Evolutionary conservation across 2,888 invertebrate species (phyloP).

Genomic region (Rhyacophila evoluta): DNA sequence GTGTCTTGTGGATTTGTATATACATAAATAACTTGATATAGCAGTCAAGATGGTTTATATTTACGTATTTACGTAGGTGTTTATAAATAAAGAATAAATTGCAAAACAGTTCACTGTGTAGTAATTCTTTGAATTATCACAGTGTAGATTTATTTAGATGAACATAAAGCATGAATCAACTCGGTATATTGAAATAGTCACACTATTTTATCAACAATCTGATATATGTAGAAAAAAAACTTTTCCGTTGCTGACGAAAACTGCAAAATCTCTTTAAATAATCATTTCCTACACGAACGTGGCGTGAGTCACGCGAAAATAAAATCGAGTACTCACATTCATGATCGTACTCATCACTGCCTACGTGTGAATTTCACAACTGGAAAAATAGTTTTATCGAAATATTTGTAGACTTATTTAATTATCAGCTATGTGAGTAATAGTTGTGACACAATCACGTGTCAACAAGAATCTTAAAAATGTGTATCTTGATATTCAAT

Average conservation of each 20-base stretch:
- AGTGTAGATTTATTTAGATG: too few species aligned
- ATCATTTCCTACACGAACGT: not conserved
- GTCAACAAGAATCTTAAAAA: too few species aligned
- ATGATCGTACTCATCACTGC: not conserved
- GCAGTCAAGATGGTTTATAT: too few species aligned
- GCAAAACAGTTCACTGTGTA: too few species aligned
- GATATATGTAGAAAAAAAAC: not conserved
- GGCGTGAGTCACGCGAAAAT: not conserved
- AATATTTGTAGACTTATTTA: not conserved
- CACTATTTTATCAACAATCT: not conserved
- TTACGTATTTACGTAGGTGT: too few species aligned
- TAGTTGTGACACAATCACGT: too few species aligned
- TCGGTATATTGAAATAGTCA: not conserved
- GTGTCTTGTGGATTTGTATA: too few species aligned
- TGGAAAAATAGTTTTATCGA: not conserved
- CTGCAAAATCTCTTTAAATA: not conserved
- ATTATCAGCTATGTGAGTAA: not conserved
- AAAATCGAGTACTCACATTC: not conserved
- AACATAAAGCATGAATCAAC: not conserved
- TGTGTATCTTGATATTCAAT: too few species aligned
- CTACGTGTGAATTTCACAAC: slow-evolving; percentile 1
- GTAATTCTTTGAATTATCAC: too few species aligned
- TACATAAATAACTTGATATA: too few species aligned
- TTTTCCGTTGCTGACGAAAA: not conserved
- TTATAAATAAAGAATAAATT: too few species aligned